Percentiles rank a stretch among this genome's conserved stretches.
phyloP scores from a whole-genome alignment of 2,888 invertebrate species.

The Mesoligia furuncula region DNA sequence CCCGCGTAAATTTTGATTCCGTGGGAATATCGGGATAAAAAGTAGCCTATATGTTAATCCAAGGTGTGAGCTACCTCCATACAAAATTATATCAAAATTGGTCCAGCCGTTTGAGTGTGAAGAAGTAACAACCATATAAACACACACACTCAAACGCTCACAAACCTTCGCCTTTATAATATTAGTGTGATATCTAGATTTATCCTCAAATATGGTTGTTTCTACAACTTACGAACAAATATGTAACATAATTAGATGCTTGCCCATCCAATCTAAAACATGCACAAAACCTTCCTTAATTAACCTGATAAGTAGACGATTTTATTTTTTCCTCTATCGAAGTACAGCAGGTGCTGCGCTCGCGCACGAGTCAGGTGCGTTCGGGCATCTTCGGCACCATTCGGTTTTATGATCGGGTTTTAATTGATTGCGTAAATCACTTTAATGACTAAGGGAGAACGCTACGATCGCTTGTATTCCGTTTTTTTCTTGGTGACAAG shows the following conservation, averaged over 20 bases:
- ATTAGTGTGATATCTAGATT: too few relatives aligned
- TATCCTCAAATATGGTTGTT: not conserved
- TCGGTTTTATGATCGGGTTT: constrained; percentile 56
- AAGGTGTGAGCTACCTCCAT: too few relatives aligned
- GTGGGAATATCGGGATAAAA: too few relatives aligned
- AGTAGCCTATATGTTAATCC: too few relatives aligned
- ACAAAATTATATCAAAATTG: too few relatives aligned
- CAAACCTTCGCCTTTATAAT: too few relatives aligned
- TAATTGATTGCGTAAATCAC: constrained; percentile 65
- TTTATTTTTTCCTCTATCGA: constrained; percentile 46
- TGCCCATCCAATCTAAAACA: constrained; percentile 31
- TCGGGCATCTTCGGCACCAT: constrained; percentile 44
- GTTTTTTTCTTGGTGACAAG: constrained; percentile 29
- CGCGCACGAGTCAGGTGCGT: constrained; percentile 58
- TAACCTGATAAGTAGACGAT: constrained; percentile 55
- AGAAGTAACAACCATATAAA: too few relatives aligned
- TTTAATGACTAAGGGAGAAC: constrained; percentile 41
- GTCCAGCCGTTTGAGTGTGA: too few relatives aligned
- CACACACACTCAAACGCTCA: too few relatives aligned
- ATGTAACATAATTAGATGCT: constrained; percentile 34
- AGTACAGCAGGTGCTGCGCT: constrained; percentile 58
- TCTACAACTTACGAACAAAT: constrained; percentile 16
- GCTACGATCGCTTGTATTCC: not conserved
- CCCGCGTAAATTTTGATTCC: too few relatives aligned
- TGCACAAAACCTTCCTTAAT: constrained; percentile 54